These are phyloP conservation scores for Atherinosoma microstoma DNA, from an alignment of 2,797 vertebrate species.

Conservation along the genomic window DNA sequence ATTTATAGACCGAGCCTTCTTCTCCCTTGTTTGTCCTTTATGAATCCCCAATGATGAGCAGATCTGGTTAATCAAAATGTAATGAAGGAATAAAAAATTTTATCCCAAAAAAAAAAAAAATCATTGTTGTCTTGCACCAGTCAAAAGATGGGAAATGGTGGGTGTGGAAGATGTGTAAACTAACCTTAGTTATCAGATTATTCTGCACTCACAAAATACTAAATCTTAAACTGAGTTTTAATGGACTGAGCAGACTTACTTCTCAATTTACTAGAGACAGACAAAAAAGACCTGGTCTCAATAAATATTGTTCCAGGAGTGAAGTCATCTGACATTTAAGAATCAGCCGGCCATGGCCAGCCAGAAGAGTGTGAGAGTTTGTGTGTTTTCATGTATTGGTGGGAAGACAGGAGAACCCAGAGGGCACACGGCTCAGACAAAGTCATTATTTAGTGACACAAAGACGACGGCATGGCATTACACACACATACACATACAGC, in stretches of 20 bases:
- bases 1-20: no score
- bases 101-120: not conserved
- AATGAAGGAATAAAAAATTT: no score
- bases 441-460: constrained; percentile 81
- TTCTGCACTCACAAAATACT: not conserved
- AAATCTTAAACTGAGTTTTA: not conserved
- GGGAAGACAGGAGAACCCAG: constrained; percentile 70
- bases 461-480: constrained; percentile 62
- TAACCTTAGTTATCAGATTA: not conserved
- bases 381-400: constrained; percentile 35
- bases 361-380: constrained; percentile 34
- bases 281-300: constrained; percentile 46
- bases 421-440: constrained; percentile 74
- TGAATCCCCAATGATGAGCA: no score
- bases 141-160: no score
- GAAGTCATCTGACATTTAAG: constrained; percentile 86
- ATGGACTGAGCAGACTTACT: constrained; percentile 2
- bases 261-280: constrained; percentile 24
- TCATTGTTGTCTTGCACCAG: no score
- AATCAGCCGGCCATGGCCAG: constrained; percentile 75
- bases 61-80: no score
- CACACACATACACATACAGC: constrained; percentile 8
- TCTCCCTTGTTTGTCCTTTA: no score
- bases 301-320: constrained; percentile 71
- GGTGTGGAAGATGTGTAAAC: not conserved